Evolutionary conservation across 2,113 vertebrate genomes (phyloP).

Genomic region (Chaetorhynchus papuensis): DNA sequence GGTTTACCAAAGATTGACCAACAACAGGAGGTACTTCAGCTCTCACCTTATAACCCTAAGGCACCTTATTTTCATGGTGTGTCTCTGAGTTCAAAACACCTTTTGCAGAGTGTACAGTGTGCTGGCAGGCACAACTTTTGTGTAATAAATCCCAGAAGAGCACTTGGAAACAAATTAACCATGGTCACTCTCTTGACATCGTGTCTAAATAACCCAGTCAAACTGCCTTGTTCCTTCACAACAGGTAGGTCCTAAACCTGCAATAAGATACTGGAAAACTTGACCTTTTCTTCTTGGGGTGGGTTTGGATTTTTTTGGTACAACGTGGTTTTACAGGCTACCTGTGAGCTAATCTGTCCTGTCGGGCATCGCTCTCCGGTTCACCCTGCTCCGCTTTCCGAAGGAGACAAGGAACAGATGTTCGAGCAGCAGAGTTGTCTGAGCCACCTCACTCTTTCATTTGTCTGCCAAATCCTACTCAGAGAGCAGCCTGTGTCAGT

Average conservation of each 20-base stretch:
- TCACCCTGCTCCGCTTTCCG: not conserved
- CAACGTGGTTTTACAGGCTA: not conserved
- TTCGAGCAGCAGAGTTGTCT: not conserved
- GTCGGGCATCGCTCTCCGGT: not conserved
- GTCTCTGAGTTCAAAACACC: not conserved
- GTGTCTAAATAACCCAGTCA: not conserved
- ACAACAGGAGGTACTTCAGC: not conserved
- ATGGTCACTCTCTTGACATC: not conserved
- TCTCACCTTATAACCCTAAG: not conserved
- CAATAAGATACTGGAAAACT: not conserved
- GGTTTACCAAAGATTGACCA: not conserved
- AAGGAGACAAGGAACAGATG: slow-evolving; percentile 7
- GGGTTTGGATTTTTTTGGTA: not conserved
- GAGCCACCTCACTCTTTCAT: not conserved
- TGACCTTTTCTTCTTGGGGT: not conserved
- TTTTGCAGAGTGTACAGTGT: not conserved
- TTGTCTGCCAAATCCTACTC: not conserved
- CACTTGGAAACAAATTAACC: not conserved
- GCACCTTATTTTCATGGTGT: not conserved
- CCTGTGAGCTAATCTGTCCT: not conserved
- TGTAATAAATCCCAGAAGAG: not conserved
- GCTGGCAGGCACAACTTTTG: not conserved
- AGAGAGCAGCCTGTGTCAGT: not conserved
- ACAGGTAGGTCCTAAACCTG: not conserved
- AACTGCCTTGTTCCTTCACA: not conserved